phyloP scores from a whole-genome alignment of 2,888 invertebrate genomes.

The Phengaris arion region DNA sequence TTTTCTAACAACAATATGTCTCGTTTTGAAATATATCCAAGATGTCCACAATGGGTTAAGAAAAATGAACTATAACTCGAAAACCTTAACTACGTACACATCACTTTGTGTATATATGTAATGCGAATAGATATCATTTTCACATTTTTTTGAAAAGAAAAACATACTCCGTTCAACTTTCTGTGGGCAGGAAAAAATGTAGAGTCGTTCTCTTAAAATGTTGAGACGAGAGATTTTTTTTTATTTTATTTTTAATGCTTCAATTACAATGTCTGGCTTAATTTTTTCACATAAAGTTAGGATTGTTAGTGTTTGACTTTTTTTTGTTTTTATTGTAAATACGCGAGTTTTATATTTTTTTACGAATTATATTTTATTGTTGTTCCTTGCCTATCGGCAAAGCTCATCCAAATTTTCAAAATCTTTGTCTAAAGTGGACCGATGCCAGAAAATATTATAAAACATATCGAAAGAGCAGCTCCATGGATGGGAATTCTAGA shows the following conservation, averaged over 20 bases:
- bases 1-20: conserved; percentile 25
- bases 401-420: background rate
- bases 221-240: background rate
- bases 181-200: conserved; percentile 41
- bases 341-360: too few species aligned
- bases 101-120: conserved; percentile 30
- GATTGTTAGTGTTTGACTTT: too few species aligned
- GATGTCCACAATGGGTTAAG: conserved; percentile 23
- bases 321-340: too few species aligned
- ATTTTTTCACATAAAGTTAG: background rate
- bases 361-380: too few species aligned
- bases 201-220: conserved; percentile 40
- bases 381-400: too few species aligned
- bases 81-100: conserved; percentile 26
- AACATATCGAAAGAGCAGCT: conserved; percentile 33
- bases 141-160: conserved; percentile 52
- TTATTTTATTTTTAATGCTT: background rate
- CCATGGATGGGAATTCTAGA: conserved; percentile 42
- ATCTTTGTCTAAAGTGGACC: background rate
- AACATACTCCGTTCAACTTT: conserved; percentile 57
- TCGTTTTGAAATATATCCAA: conserved; percentile 24
- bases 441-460: background rate
- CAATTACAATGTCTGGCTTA: background rate
- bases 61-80: conserved; percentile 32
- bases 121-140: conserved; percentile 44